Conservation (phyloP, 2,113 vertebrate species). For the Pimephales promelas region DNA sequence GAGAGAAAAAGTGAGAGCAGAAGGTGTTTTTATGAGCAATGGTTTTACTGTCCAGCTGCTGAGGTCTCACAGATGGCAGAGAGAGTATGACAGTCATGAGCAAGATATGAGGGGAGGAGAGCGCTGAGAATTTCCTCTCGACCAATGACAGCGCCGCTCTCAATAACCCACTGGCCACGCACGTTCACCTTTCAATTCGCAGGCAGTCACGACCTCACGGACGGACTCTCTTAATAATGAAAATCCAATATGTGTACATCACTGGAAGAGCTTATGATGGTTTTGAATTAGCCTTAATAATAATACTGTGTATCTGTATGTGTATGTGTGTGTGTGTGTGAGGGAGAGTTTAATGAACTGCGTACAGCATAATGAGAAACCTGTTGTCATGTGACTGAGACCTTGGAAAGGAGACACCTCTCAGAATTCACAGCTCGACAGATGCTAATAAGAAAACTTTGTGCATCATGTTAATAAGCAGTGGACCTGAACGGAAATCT, state of each 20-base stretch:
- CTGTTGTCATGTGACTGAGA: slow-evolving; percentile 44
- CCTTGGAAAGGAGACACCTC: slow-evolving; percentile 54
- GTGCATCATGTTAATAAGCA: slow-evolving; percentile 58
- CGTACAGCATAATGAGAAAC: slow-evolving; percentile 36
- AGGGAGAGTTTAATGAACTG: slow-evolving; percentile 38
- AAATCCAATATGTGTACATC: slow-evolving; percentile 33
- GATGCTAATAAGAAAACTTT: slow-evolving; percentile 60
- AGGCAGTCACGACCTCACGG: neutral
- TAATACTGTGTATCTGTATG: neutral
- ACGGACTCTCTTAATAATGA: slow-evolving; percentile 33
- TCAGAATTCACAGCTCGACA: slow-evolving; percentile 49
- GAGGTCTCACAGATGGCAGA: slow-evolving; percentile 45
- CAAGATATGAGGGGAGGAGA: slow-evolving; percentile 17
- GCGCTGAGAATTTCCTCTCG: neutral
- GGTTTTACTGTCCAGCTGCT: slow-evolving; percentile 50
- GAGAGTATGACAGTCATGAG: slow-evolving; percentile 32
- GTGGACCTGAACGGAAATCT: slow-evolving; percentile 59
- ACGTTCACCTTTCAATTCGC: slow-evolving; percentile 18
- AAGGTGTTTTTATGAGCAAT: slow-evolving; percentile 45
- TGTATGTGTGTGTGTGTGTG: neutral
- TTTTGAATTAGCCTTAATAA: slow-evolving; percentile 9
- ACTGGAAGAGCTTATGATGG: neutral
- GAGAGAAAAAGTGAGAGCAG: slow-evolving; percentile 28
- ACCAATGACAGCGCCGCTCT: slow-evolving; percentile 22
- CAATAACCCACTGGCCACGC: slow-evolving; percentile 1